Evolutionary conservation across 2,797 vertebrate genomes (phyloP), one percentile per base, ranked within the genome.

Genomic region (Mormyrus hasselquistii): DNA sequence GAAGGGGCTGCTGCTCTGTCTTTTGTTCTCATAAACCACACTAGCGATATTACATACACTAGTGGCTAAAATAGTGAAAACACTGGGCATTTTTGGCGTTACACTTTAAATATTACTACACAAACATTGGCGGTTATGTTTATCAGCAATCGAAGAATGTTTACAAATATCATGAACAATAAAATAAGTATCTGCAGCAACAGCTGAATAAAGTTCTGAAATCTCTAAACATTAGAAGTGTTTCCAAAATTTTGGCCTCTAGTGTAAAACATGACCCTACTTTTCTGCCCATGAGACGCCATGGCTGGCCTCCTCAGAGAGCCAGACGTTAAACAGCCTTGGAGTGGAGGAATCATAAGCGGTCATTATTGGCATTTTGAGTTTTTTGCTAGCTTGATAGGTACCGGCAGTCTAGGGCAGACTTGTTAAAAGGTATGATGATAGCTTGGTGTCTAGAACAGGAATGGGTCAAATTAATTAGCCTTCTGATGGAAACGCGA

Each of bases 391-490:
- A 16, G 29, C 34, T 69, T 76, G 62, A 89, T 84, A 79, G 84
- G 34, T 87, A 41, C 62, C 16, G 82, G 87, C 65, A 86, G 62
- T 22, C 90, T 87, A 55, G 62, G 85, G 89, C 89, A 90, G 69
- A 86, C 47, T 73, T 52, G 47, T 83, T 65, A 88, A 89, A 88
- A 87, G 86, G 52, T 25, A 57, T 25, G 86, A 84, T 57, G 62
- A 55, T 90, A 90, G 91, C 4, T 49, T 91, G 89, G 91, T 90
- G 90, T 87, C 88, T 22, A 47, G 79, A 55, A 62, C 14, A 25
- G 59, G 59, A 12, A 29, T 1, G 55, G 87, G 89, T 88, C 87
- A 88, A 88, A 25, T n/a, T 90, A 89, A 90, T 88, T 90, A 90
- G 89, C 90, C 89, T 88, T 84, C 65, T 53, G 41, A 62, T 87